A percentile compares a stretch with the other conserved stretches of the same genome.
Conservation (phyloP, 2,113 vertebrate genomes). For the Poeciliopsis prolifica region DNA sequence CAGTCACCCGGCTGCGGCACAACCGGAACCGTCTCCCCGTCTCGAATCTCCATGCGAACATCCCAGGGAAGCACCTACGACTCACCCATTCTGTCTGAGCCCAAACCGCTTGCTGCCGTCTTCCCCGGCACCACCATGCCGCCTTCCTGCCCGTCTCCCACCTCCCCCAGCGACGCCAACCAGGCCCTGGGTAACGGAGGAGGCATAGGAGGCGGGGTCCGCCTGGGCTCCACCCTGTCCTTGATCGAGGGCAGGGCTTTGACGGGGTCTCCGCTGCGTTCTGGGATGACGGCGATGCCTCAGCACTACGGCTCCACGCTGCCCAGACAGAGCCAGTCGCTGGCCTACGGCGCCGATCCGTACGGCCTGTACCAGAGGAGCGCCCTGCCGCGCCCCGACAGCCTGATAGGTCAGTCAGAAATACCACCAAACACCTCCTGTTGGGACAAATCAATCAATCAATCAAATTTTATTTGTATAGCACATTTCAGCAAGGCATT, state of each 20-base stretch:
- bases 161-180: slow-evolving; percentile 68
- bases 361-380: slow-evolving; percentile 95
- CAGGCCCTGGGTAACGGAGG: slow-evolving; percentile 67
- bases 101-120: slow-evolving; percentile 81
- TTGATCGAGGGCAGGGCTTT: slow-evolving; percentile 62
- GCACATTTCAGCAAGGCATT: no score
- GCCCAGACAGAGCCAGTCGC: slow-evolving; percentile 84
- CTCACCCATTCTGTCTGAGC: slow-evolving; percentile 88
- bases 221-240: slow-evolving; percentile 75
- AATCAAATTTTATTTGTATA: no score
- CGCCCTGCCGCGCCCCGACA: slow-evolving; percentile 92
- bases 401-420: slow-evolving; percentile 89
- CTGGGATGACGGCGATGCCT: slow-evolving; percentile 92
- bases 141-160: slow-evolving; percentile 79
- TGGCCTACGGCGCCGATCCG: slow-evolving; percentile 84
- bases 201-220: slow-evolving; percentile 60
- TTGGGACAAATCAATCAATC: no score
- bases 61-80: slow-evolving; percentile 90
- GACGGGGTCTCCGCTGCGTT: slow-evolving; percentile 83
- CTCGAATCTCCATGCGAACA: slow-evolving; percentile 88
- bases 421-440: neutral
- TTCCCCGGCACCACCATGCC: slow-evolving; percentile 90
- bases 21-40: slow-evolving; percentile 84
- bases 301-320: slow-evolving; percentile 91
- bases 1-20: slow-evolving; percentile 91